Conservation (phyloP, 1,140 invertebrate genomes). For the Polypedilum pembai region DNA sequence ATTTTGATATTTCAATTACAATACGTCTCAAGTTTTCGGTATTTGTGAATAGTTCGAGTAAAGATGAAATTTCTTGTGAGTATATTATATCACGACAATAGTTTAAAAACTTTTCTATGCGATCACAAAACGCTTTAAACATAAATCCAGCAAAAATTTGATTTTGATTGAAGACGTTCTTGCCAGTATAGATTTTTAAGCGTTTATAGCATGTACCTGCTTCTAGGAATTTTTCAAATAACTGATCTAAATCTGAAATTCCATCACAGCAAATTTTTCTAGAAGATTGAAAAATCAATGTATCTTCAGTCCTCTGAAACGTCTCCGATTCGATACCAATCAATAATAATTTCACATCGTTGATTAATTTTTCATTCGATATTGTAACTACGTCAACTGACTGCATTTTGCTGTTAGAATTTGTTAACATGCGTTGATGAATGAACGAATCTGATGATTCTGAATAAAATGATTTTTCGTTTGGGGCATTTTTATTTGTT, state of each 20-base stretch:
- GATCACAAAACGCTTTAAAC: constrained; percentile 32
- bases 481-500: constrained; percentile 8
- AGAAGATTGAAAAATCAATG: constrained; percentile 31
- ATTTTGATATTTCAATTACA: constrained; percentile 30
- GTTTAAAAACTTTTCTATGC: constrained; percentile 30
- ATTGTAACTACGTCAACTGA: constrained; percentile 35
- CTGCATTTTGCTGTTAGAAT: not conserved
- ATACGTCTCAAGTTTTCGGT: constrained; percentile 33
- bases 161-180: not conserved
- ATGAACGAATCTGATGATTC: constrained; percentile 15
- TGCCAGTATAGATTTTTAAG: constrained; percentile 31
- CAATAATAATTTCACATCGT: constrained; percentile 43
- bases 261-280: constrained; percentile 33
- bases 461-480: constrained; percentile 28
- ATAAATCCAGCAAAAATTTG: constrained; percentile 35
- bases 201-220: constrained; percentile 36
- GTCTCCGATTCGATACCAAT: constrained; percentile 47
- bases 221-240: constrained; percentile 35
- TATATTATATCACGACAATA: constrained; percentile 30
- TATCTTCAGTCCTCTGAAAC: constrained; percentile 35
- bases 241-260: constrained; percentile 34
- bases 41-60: constrained; percentile 32
- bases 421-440: not conserved
- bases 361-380: constrained; percentile 38
- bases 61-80: constrained; percentile 27